These are phyloP conservation scores for Pipa parva DNA, from an alignment of 2,113 vertebrate species.

Conservation along the genomic window DNA sequence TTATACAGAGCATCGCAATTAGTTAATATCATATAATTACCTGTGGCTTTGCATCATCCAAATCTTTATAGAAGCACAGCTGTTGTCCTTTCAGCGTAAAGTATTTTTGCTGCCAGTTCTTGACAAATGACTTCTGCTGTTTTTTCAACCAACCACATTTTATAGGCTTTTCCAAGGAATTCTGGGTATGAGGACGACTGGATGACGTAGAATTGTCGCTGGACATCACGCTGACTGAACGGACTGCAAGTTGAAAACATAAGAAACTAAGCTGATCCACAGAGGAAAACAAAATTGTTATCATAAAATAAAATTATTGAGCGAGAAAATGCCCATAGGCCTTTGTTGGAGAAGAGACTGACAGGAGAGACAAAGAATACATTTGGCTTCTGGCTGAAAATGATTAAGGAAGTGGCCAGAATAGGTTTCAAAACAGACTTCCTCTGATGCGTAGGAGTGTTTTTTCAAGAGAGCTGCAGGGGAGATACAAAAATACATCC, in stretches of 20 bases:
- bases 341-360: neutral
- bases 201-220: conserved; percentile 57
- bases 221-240: conserved; percentile 82
- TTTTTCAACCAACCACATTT: conserved; percentile 93
- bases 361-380: neutral
- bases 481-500: conserved; percentile 29
- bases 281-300: neutral
- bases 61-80: conserved; percentile 87
- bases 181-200: conserved; percentile 44
- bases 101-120: conserved; percentile 91
- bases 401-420: conserved; percentile 65
- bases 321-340: too few relatives aligned
- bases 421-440: conserved; percentile 59
- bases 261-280: conserved; percentile 24
- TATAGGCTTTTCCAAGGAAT: conserved; percentile 72
- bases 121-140: conserved; percentile 87
- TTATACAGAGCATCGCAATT: too few relatives aligned
- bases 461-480: conserved; percentile 40
- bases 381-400: conserved; percentile 19
- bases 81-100: conserved; percentile 81
- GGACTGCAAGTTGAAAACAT: conserved; percentile 60
- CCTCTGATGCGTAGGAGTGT: conserved; percentile 68
- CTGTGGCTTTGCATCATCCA: conserved; percentile 80
- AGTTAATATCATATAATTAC: too few relatives aligned
- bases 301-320: too few relatives aligned